Conservation (phyloP, 2,888 invertebrate species). For the Hyles lineata region DNA sequence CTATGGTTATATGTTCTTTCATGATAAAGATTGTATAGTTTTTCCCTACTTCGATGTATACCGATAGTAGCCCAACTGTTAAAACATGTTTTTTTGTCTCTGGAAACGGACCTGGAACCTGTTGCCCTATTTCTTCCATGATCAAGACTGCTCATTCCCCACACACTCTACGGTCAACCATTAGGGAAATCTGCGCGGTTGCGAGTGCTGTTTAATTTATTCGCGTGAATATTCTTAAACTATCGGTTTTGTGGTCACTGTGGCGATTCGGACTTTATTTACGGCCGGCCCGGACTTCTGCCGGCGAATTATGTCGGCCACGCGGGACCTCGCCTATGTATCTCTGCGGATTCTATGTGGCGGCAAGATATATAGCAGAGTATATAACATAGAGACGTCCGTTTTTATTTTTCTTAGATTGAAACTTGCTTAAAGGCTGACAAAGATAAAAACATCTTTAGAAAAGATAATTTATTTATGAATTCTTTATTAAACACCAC, state of each 20-base stretch:
- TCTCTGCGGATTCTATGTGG: background rate
- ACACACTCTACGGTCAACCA: conserved; percentile 66
- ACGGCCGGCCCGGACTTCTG: conserved; percentile 57
- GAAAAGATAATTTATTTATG: background rate
- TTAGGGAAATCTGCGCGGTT: conserved; percentile 83
- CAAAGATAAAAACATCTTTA: background rate
- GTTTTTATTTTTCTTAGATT: background rate
- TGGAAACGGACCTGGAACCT: too few species aligned
- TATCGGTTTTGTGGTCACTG: conserved; percentile 81
- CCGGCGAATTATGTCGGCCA: conserved; percentile 57
- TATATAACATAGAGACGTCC: background rate
- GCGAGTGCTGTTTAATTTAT: conserved; percentile 81
- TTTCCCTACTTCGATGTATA: too few species aligned
- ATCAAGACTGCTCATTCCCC: conserved; percentile 51
- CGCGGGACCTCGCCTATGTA: conserved; percentile 43
- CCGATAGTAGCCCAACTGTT: too few species aligned
- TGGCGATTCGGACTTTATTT: conserved; percentile 75
- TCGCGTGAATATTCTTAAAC: conserved; percentile 83
- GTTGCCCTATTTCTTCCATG: conserved; percentile 40
- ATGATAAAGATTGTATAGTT: too few species aligned
- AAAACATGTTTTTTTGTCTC: too few species aligned
- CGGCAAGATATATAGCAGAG: background rate
- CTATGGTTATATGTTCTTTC: too few species aligned
- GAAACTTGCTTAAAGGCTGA: background rate
- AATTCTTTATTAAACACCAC: too few species aligned